Evolutionary conservation across 2,888 invertebrate genomes (phyloP), one percentile per base, ranked within the genome.

Genomic region (Polietes domitor): DNA sequence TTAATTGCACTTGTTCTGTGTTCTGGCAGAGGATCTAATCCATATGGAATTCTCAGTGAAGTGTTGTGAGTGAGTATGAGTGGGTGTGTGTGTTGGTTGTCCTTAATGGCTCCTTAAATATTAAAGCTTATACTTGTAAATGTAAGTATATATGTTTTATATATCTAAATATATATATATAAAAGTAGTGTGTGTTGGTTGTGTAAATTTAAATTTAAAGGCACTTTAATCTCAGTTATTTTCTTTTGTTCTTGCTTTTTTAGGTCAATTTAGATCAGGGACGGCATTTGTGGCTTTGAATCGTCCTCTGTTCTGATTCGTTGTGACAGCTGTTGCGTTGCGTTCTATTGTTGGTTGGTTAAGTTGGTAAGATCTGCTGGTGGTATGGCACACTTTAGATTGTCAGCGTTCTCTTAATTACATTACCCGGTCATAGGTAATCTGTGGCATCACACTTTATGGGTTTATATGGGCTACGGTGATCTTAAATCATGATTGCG

Each of bases 181-280:
- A 58, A 63, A 71, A 71, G 26, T 70, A 12, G 26, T 32, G 28
- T 15, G 37, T 32, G 65, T 63, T 77, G 41, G 41, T 61, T 75
- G 53, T 71, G 72, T 83, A 26, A 50, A 72, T 81, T 75, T 70
- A 47, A 63, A 65, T 47, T 84, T 83, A 87, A 87, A 88, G 89
- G 88, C 88, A 89, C 89, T 87, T 87, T 87, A 88, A 89, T 89
- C 89, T 89, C 89, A 89, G 87, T 85, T 83, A 87, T 86, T 88
- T 68, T 24, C 26, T 24, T 68, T 17, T 61, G 65, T 41, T 43
- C 9, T 65, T 3, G 65, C 58, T 3, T 43, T 41, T n/a, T 17
- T 19, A 65, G 37, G 55, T 74, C 74, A 47, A 70, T 74, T 83
- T 68, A n/a, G 50, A 70, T 53, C n/a, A 77, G 71, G 87, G 88